These are phyloP conservation scores for Drosophila nebulosa DNA, from an alignment of 1,140 invertebrate genomes.

Conservation along the genomic window DNA sequence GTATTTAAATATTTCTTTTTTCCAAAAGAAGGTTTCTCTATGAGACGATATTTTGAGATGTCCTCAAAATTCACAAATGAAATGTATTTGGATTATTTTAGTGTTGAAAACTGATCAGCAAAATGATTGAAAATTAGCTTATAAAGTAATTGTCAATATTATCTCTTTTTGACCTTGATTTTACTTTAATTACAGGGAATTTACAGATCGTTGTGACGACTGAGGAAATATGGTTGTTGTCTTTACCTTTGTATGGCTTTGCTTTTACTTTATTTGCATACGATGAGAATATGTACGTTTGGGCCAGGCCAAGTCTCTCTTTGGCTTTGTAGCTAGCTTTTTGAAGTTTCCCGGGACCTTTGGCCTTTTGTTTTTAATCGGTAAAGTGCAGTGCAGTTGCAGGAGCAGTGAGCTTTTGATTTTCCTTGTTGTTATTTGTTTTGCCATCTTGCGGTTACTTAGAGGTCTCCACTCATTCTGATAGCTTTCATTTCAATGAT, in stretches of 20 bases:
- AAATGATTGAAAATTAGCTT: no score
- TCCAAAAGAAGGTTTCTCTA: no score
- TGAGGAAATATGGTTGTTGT: not conserved
- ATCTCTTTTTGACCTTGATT: no score
- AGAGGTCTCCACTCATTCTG: not conserved
- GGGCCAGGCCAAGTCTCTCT: not conserved
- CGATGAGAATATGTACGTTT: not conserved
- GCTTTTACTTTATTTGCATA: conserved; percentile 12
- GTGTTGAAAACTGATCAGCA: no score
- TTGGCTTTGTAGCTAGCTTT: not conserved
- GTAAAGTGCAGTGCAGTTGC: conserved; percentile 38
- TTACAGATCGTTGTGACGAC: not conserved
- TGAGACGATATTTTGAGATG: no score
- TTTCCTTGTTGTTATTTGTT: not conserved
- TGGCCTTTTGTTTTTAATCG: conserved; percentile 49
- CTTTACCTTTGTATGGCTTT: not conserved
- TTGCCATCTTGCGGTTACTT: not conserved
- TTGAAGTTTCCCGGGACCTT: conserved; percentile 6
- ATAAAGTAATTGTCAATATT: no score
- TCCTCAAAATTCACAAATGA: no score
- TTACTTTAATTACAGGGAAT: not conserved
- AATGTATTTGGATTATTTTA: no score
- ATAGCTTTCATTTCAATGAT: not conserved
- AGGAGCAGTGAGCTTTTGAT: not conserved
- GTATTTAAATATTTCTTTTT: no score